These are phyloP conservation scores for Hoplodrina ambigua DNA, from an alignment of 2,888 invertebrate genomes.

Conservation along the genomic window DNA sequence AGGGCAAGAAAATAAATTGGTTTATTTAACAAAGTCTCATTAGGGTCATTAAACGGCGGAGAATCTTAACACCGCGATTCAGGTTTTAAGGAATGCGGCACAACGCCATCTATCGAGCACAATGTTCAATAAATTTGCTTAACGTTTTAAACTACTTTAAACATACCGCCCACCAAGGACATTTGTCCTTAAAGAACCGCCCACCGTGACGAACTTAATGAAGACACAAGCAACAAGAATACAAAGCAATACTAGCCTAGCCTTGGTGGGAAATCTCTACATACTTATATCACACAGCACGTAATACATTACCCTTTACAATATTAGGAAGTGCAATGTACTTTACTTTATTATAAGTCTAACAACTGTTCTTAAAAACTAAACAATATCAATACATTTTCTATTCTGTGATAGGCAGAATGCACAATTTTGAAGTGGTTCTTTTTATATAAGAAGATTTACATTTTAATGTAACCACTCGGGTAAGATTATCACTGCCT, in stretches of 20 bases:
- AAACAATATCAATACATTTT: not conserved
- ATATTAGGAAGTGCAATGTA: too few species aligned
- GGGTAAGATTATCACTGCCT: constrained; percentile 41
- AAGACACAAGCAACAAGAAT: not conserved
- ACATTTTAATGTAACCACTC: constrained; percentile 18
- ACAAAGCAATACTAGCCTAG: not conserved
- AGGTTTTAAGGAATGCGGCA: too few species aligned
- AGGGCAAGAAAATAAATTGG: too few species aligned
- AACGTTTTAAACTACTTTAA: too few species aligned
- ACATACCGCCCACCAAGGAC: too few species aligned
- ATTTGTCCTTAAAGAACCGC: too few species aligned
- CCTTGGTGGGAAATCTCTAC: not conserved
- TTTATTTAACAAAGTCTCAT: too few species aligned
- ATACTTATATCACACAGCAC: not conserved
- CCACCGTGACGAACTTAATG: not conserved
- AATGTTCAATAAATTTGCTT: too few species aligned
- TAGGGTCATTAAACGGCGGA: too few species aligned
- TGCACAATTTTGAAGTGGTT: too few species aligned
- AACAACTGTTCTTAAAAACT: not conserved
- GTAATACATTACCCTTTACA: not conserved
- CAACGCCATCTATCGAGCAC: too few species aligned
- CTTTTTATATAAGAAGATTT: constrained; percentile 4
- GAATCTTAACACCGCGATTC: too few species aligned
- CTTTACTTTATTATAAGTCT: not conserved
- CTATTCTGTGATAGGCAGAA: not conserved